Percentiles rank a stretch among this genome's conserved stretches.
Conservation (phyloP, 2,888 invertebrate species). For the Spisula subtruncata region DNA sequence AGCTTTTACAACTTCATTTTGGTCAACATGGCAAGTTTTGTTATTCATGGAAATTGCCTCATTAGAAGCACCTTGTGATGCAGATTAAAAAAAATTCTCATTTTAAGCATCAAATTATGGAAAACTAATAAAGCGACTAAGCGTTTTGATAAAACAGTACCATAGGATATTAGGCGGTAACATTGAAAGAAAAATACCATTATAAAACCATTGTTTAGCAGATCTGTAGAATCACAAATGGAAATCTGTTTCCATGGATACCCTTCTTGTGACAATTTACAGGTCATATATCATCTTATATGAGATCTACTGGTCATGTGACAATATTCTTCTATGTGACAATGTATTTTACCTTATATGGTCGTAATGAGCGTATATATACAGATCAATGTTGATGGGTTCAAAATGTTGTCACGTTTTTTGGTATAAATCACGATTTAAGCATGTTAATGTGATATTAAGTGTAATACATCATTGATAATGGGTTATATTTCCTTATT, state of each 20-base stretch:
- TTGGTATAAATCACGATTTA: not conserved
- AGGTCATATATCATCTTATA: not conserved
- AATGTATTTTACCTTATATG: not conserved
- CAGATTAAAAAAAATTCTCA: too few species aligned
- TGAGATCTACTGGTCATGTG: not conserved
- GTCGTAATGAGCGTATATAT: not conserved
- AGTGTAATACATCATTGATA: not conserved
- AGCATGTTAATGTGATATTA: not conserved
- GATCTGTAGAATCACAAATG: not conserved
- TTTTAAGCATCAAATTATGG: too few species aligned
- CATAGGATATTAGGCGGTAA: too few species aligned
- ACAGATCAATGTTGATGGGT: not conserved
- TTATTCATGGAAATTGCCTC: too few species aligned
- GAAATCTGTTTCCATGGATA: not conserved
- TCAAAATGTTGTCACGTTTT: slow-evolving; percentile 1
- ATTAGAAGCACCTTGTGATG: too few species aligned
- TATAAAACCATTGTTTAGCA: too few species aligned
- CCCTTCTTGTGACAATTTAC: not conserved
- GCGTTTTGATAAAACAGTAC: too few species aligned
- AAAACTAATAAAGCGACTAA: too few species aligned
- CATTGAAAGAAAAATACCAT: too few species aligned
- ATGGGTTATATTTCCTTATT: slow-evolving; percentile 6
- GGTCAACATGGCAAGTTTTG: too few species aligned
- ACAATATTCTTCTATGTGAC: not conserved
- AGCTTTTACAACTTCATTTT: too few species aligned